Evolutionary conservation across 2,888 invertebrate genomes (phyloP).

Genomic region (Pristionchus maxplancki): DNA sequence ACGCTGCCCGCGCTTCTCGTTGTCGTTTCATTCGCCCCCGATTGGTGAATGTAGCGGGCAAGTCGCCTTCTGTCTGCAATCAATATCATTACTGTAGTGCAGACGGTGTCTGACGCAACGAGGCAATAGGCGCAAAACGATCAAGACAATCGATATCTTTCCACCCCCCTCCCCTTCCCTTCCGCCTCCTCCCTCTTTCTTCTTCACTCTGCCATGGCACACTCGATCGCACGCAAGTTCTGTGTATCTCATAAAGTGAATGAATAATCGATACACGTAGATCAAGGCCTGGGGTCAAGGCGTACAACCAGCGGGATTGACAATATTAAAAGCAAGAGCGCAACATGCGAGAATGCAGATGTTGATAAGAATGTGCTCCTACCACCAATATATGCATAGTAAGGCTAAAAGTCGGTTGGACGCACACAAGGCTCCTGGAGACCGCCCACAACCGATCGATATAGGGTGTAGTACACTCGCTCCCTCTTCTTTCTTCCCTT

Average conservation of each 20-base stretch:
- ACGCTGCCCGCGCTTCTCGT: constrained; percentile 64
- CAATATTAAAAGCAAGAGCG: not conserved
- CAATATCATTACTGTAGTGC: not conserved
- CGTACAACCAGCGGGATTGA: no score
- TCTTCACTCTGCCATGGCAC: not conserved
- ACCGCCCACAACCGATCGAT: not conserved
- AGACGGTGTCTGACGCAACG: no score
- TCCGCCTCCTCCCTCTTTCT: not conserved
- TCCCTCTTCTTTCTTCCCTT: not conserved
- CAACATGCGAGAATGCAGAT: not conserved
- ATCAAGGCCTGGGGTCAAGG: no score
- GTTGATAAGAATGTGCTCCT: not conserved
- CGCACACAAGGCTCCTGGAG: not conserved
- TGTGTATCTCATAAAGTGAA: not conserved
- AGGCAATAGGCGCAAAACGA: not conserved
- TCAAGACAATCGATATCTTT: not conserved
- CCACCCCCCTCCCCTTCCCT: not conserved
- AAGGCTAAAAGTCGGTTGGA: not conserved
- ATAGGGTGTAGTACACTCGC: constrained; percentile 43
- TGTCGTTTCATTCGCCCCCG: constrained; percentile 16
- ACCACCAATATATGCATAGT: no score
- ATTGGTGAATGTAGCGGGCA: not conserved
- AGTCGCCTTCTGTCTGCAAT: not conserved
- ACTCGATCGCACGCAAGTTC: constrained; percentile 36
- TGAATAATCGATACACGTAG: not conserved